Evolutionary conservation across 2,113 vertebrate species (phyloP).

Genomic region (Poeciliopsis prolifica): DNA sequence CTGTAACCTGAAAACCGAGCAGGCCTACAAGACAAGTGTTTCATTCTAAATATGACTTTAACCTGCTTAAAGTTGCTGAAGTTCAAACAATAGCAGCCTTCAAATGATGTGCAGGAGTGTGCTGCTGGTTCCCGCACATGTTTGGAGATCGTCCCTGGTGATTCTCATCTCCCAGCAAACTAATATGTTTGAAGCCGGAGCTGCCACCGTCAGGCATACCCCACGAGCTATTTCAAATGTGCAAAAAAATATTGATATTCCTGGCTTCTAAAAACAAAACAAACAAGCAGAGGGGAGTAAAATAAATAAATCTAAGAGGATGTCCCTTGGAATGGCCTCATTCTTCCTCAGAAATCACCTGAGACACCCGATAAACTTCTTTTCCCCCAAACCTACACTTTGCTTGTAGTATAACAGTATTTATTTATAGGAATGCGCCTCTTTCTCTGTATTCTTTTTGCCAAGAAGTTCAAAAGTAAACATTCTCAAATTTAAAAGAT

Average conservation of each 20-base stretch:
- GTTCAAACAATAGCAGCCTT: slow-evolving; percentile 71
- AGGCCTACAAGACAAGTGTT: slow-evolving; percentile 48
- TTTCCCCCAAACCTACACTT: slow-evolving; percentile 27
- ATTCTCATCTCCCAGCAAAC: slow-evolving; percentile 67
- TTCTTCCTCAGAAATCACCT: slow-evolving; percentile 62
- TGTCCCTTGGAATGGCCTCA: slow-evolving; percentile 66
- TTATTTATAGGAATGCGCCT: background rate
- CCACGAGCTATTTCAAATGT: slow-evolving; percentile 79
- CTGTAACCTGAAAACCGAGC: slow-evolving; percentile 50
- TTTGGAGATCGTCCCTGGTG: slow-evolving; percentile 73
- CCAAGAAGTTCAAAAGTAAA: background rate
- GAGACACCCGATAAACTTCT: slow-evolving; percentile 58
- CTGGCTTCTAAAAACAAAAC: slow-evolving; percentile 77
- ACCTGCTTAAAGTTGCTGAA: slow-evolving; percentile 72
- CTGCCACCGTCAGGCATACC: slow-evolving; percentile 73
- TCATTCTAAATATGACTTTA: slow-evolving; percentile 73
- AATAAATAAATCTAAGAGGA: slow-evolving; percentile 39
- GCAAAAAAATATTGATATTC: slow-evolving; percentile 77
- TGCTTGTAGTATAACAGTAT: background rate
- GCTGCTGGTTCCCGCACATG: slow-evolving; percentile 60
- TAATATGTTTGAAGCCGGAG: slow-evolving; percentile 80
- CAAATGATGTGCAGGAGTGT: slow-evolving; percentile 66
- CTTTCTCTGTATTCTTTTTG: background rate
- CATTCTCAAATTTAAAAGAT: background rate
- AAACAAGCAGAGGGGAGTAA: slow-evolving; percentile 8